These are phyloP conservation scores for Melanostoma scalare DNA, from an alignment of 2,888 invertebrate genomes.

Conservation along the genomic window DNA sequence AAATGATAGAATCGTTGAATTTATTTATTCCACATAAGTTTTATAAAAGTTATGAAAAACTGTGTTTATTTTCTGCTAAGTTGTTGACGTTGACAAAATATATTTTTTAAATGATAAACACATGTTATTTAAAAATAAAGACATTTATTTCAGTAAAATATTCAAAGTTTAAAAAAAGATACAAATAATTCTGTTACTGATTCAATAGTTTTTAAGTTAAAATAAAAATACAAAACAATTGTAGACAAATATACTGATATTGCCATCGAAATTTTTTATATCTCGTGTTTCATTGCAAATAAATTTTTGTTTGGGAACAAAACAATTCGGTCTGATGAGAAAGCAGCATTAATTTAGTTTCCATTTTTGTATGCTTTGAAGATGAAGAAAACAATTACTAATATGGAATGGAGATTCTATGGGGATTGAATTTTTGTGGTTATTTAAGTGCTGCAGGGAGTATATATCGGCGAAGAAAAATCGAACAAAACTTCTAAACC, in stretches of 20 bases:
- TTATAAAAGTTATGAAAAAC: too few relatives aligned
- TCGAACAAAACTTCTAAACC: too few relatives aligned
- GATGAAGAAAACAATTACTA: too few relatives aligned
- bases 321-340: too few relatives aligned
- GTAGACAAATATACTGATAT: slow-evolving; percentile 44
- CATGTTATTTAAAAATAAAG: slow-evolving; percentile 13
- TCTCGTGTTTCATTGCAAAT: slow-evolving; percentile 28
- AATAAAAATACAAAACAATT: slow-evolving; percentile 12
- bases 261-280: slow-evolving; percentile 60
- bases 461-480: too few relatives aligned
- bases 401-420: too few relatives aligned
- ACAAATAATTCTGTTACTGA: slow-evolving; percentile 29
- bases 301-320: not conserved
- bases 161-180: slow-evolving; percentile 1
- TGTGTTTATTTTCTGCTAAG: not conserved
- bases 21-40: too few relatives aligned
- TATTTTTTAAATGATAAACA: not conserved
- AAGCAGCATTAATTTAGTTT: too few relatives aligned
- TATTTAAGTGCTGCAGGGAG: too few relatives aligned
- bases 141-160: slow-evolving; percentile 24
- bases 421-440: too few relatives aligned
- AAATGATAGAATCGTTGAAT: too few relatives aligned
- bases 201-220: slow-evolving; percentile 32
- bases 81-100: not conserved
- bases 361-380: too few relatives aligned